phyloP scores from a whole-genome alignment of 2,888 invertebrate species.

The Athetis lepigone region DNA sequence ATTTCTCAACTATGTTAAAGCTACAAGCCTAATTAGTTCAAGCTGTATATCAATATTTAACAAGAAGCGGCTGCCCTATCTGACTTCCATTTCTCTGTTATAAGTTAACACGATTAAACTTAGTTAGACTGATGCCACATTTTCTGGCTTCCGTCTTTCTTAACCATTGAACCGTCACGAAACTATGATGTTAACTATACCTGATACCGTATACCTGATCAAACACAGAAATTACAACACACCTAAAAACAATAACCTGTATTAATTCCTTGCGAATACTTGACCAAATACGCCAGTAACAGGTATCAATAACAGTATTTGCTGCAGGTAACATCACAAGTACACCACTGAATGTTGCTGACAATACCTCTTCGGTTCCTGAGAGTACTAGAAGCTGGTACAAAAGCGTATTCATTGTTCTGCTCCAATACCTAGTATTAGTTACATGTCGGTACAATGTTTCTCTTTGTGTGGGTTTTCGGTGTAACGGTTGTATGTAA shows the following conservation, averaged over 20 bases:
- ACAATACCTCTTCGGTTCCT: too few species aligned
- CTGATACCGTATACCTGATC: slow-evolving; percentile 7
- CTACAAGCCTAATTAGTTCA: too few species aligned
- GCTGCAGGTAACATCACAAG: not conserved
- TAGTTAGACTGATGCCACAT: too few species aligned
- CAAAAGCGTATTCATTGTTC: slow-evolving; percentile 12
- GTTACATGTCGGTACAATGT: slow-evolving; percentile 14
- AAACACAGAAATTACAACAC: slow-evolving; percentile 4
- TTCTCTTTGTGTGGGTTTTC: slow-evolving; percentile 21
- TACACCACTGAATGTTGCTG: too few species aligned
- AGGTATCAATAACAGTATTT: not conserved
- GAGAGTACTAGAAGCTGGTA: not conserved
- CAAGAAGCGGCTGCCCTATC: too few species aligned
- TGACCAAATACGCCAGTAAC: slow-evolving; percentile 9
- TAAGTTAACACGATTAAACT: too few species aligned
- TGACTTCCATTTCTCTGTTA: too few species aligned
- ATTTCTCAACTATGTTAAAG: too few species aligned
- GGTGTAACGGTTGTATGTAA: slow-evolving; percentile 8
- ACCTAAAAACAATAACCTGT: not conserved
- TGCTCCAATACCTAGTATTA: slow-evolving; percentile 16
- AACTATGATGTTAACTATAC: too few species aligned
- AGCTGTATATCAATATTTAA: too few species aligned
- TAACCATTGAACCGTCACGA: too few species aligned
- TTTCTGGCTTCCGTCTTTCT: too few species aligned
- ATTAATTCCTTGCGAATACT: slow-evolving; percentile 4